phyloP scores from a whole-genome alignment of 2,113 vertebrate genomes.

The Arvicanthis niloticus region DNA sequence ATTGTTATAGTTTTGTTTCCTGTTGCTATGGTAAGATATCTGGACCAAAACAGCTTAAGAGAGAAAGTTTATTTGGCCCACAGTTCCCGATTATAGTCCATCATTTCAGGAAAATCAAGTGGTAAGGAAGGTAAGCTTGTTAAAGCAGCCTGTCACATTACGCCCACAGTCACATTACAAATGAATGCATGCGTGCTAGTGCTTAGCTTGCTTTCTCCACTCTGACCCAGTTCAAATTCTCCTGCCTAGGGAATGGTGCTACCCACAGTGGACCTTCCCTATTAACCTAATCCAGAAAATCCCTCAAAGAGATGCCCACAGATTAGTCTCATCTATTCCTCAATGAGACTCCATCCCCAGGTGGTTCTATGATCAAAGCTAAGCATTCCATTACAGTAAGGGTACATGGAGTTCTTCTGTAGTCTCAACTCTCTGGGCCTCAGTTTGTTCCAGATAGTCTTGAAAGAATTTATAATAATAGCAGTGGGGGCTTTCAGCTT shows the following conservation, averaged over 20 bases:
- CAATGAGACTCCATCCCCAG: background rate
- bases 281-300: background rate
- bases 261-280: background rate
- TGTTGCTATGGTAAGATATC: background rate
- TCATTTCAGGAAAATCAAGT: background rate
- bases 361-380: background rate
- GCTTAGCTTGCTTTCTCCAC: background rate
- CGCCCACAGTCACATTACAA: background rate
- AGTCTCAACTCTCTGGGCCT: background rate
- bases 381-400: background rate
- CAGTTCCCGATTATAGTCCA: background rate
- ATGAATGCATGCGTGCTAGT: background rate
- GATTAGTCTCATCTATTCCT: background rate
- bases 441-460: background rate
- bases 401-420: conserved; percentile 2
- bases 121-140: background rate
- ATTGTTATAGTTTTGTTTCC: background rate
- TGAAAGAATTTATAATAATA: background rate
- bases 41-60: background rate
- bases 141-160: background rate
- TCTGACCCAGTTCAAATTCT: background rate
- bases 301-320: background rate
- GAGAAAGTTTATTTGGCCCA: background rate
- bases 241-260: background rate
- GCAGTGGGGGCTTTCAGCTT: background rate